A percentile compares a stretch with the other conserved stretches of the same genome.
Conservation (phyloP, 2,113 vertebrate species). For the Aphelocoma coerulescens region DNA sequence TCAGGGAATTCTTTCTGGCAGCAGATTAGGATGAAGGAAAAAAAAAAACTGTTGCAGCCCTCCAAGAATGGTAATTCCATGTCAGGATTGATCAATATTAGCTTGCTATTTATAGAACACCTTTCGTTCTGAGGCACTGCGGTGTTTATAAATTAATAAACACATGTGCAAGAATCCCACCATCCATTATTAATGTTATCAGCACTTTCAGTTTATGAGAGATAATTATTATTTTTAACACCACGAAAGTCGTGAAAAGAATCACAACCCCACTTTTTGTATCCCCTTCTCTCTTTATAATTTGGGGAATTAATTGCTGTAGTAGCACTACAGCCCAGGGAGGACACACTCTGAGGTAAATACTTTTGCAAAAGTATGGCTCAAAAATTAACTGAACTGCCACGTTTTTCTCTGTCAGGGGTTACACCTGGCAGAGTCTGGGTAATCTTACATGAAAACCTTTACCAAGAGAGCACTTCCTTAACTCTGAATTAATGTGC, state of each 20-base stretch:
- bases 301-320: background rate
- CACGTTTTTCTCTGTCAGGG: background rate
- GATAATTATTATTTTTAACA: constrained; percentile 11
- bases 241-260: background rate
- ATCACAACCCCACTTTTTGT: background rate
- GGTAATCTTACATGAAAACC: background rate
- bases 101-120: constrained; percentile 38
- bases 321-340: background rate
- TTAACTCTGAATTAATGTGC: background rate
- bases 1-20: constrained; percentile 3
- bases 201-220: background rate
- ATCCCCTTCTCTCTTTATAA: background rate
- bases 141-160: constrained; percentile 61
- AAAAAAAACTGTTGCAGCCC: background rate
- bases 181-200: constrained; percentile 49
- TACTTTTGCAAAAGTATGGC: background rate
- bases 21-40: background rate
- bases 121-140: background rate
- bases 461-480: background rate
- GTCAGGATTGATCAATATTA: constrained; percentile 47
- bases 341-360: background rate
- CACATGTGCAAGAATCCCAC: constrained; percentile 19
- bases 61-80: background rate
- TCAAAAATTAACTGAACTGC: background rate
- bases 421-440: background rate